These are phyloP conservation scores for Mythimna loreyi DNA, from an alignment of 2,888 invertebrate genomes.

Conservation along the genomic window DNA sequence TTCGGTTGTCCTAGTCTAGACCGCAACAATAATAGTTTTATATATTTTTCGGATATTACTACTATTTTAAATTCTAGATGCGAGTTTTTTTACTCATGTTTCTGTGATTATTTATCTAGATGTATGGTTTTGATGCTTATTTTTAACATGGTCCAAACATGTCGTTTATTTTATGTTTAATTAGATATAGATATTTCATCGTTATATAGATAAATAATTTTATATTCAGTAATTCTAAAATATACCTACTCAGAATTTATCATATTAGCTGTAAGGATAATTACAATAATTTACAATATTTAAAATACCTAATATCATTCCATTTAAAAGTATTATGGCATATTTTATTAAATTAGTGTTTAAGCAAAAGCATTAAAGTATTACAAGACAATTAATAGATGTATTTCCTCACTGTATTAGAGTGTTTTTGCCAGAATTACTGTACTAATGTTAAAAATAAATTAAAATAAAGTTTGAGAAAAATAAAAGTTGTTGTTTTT, in stretches of 20 bases:
- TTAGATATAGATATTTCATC: not conserved
- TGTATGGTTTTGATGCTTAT: not conserved
- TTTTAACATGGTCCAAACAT: slow-evolving; percentile 1
- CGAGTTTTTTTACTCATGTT: not conserved
- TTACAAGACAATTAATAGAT: slow-evolving; percentile 40
- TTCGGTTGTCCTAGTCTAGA: no score
- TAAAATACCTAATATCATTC: slow-evolving; percentile 35
- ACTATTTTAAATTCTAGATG: slow-evolving; percentile 3
- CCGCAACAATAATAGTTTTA: no score
- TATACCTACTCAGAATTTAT: slow-evolving; percentile 2
- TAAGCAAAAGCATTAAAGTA: slow-evolving; percentile 45
- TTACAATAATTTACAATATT: slow-evolving; percentile 26
- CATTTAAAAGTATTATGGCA: slow-evolving; percentile 48
- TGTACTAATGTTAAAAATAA: slow-evolving; percentile 47
- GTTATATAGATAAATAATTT: not conserved
- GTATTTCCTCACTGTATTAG: slow-evolving; percentile 33
- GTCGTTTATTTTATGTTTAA: not conserved
- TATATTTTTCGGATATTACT: not conserved
- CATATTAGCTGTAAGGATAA: not conserved
- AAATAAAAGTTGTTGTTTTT: slow-evolving; percentile 4
- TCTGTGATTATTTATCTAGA: slow-evolving; percentile 5
- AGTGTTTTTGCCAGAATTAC: slow-evolving; percentile 24
- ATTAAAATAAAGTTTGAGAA: slow-evolving; percentile 39
- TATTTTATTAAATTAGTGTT: slow-evolving; percentile 36
- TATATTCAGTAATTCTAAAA: no score